Evolutionary conservation across 2,797 vertebrate species (phyloP), one percentile per base, ranked within the genome.

Genomic region (Paratrypauchen microcephalus): DNA sequence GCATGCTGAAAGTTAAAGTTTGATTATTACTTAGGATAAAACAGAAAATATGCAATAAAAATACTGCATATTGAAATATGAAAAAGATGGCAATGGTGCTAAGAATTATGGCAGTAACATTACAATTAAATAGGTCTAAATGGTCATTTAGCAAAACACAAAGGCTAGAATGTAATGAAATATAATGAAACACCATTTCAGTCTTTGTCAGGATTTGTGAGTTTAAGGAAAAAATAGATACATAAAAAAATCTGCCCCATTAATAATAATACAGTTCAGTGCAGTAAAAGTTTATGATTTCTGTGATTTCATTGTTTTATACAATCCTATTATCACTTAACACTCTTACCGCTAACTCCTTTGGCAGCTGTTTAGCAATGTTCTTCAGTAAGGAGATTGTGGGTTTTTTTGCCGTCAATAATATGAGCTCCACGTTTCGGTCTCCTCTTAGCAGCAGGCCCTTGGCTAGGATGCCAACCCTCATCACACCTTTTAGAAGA

Each of bases 361-460:
- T 89, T n/a, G 95, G 94, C 66, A 96, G 91, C 84, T 93, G 91
- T 57, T 91, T 85, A 0, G 80, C 75, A 1, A 96, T 89, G 62
- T 19, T 93, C 71, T 71, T 88, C 69, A 95, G 82, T 55, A 96
- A 83, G 13, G 90, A 21, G 1, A 58, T 52, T 0, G 93, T 95
- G 75, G 94, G 95, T 83, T 96, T 96, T 86, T 92, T 91, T 24
- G 94, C 92, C 0, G 94, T 93, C 5, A 96, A 91, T 73, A 96
- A 86, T 79, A 93, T 93, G 65, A 96, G 92, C 70, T 92, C 92
- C 32, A 96, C 93, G 0, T 88, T 92, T 65, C 93, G 79, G 84
- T 96, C 95, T 0, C 94, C 95, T 0, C 90, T 93, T 1, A 96
- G 92, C 59, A 96, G 92, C 54, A 96, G 88, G 68, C 95, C 96